Evolutionary conservation across 2,888 invertebrate species (phyloP), one percentile per base, ranked within the genome.

Genomic region (Meiosimyza decipiens): DNA sequence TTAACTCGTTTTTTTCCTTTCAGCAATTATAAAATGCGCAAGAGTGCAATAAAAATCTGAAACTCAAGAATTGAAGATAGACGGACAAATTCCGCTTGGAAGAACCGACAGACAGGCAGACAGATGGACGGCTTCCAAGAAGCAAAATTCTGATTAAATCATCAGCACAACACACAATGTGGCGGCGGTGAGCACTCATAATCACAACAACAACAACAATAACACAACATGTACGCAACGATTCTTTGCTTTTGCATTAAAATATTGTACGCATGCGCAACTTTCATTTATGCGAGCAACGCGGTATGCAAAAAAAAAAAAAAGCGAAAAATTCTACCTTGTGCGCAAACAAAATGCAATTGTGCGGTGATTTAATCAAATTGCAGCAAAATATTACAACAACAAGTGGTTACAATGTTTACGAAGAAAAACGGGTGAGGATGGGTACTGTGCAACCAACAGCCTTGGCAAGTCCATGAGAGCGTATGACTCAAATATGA

Each of bases 91-190:
- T 40, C 1, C 40, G 57, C 15, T 33, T 16, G 66, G 33, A 40
- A 9, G 40, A 40, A 40, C n/a, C 63, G 51, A 66, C 70, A 22
- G 54, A 67, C 57, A 22, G 16, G 59, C 60, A 66, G 51, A 65
- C 33, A 60, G 28, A 60, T 64, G 28, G 71, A 71, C 71, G 57
- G 75, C 73, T 67, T 67, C 67, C 72, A 71, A 59, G 65, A 77
- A 70, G 75, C 72, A 72, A 71, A 74, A 73, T 68, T 71, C 74
- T 77, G 76, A 77, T 77, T 77, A 76, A 77, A 77, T 68, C 68
- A 68, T 68, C 68, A 68, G 59, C 49, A 55, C 49, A 67, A 47
- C 57, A 40, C 9, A 40, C 40, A 40, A 40, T 28, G 28, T 28
- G 9, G 40, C 40, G 40, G 55, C 55, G 55, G 67, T 47, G 67